These are phyloP conservation scores for Limnothrissa miodon DNA, from an alignment of 2,113 vertebrate species.

Conservation along the genomic window DNA sequence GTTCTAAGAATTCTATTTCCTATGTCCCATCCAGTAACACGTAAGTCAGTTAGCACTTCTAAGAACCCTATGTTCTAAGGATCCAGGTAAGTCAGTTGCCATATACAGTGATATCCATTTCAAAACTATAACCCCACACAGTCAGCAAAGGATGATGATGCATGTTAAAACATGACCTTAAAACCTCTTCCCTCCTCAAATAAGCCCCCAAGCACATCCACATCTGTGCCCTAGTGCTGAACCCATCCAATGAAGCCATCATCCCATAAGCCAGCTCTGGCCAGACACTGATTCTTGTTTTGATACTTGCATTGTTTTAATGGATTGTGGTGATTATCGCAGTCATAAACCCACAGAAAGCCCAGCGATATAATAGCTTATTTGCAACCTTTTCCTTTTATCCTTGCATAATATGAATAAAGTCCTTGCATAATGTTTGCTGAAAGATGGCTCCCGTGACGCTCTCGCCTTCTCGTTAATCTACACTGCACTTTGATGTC, in stretches of 20 bases:
- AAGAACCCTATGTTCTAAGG: too few species aligned
- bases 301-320: constrained; percentile 27
- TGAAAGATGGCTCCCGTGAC: constrained; percentile 27
- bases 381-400: constrained; percentile 61
- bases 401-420: constrained; percentile 63
- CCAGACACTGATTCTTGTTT: constrained; percentile 45
- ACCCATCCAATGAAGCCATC: constrained; percentile 51
- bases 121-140: background rate
- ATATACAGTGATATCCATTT: background rate
- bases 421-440: constrained; percentile 47
- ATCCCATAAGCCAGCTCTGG: constrained; percentile 51
- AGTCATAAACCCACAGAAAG: constrained; percentile 34
- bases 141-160: background rate
- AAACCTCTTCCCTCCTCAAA: background rate
- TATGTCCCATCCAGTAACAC: too few species aligned
- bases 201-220: background rate
- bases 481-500: constrained; percentile 64
- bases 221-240: constrained; percentile 44
- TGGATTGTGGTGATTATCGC: constrained; percentile 57
- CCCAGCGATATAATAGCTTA: constrained; percentile 64
- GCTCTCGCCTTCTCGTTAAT: constrained; percentile 48
- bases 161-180: background rate
- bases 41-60: too few species aligned
- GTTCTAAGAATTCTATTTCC: too few species aligned
- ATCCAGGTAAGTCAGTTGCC: background rate